Base-by-base conservation (phyloP, 2,888 invertebrate genomes). In the Exephanes ischioxanthus region DNA sequence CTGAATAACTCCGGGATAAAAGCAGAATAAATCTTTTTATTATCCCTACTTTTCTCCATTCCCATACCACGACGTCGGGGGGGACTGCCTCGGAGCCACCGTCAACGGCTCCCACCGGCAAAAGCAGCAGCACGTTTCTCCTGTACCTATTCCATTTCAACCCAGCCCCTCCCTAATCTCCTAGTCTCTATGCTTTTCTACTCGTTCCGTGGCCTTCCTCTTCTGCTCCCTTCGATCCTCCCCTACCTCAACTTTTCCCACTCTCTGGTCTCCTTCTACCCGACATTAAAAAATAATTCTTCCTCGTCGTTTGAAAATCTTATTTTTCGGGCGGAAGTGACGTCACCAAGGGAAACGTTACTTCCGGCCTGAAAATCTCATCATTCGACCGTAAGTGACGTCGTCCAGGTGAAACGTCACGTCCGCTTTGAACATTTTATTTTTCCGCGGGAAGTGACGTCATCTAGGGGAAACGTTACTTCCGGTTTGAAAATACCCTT, bases 1-100 rank as follows among this genome's bases (percentile, higher is more conserved):
- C 92, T 93, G 93, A 93, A 93, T 93, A 93, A 93, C 93, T 93
- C 91, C 87, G 88, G 93, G 92, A 93, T 93, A 93, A 93, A 93
- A 93, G 93, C 92, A 92, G 93, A 93, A 94, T 94, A 94, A 94
- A 94, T 94, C 93, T 93, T 93, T 93, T 93, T 93, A 93, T 93
- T 93, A 93, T 93, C 92, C 91, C 90, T 90, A 90, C 91, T 89
- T 89, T 89, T 89, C 88, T 88, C 89, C 89, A 82, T 71, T 86
- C 89, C 5, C 90, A 89, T 86, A 89, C 87, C 83, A 87, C 86
- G 85, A 87, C 85, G 87, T 87, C 89, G 26, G 26, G 26, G 26
- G 89, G 84, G 85, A 84, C 88, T 87, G 85, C 86, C 89, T 82
- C 76, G 58, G 48, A 55, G 73, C 72, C 70, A 67, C 75, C 67